phyloP scores from a whole-genome alignment of 1,140 invertebrate genomes.

The Aphelenchoides besseyi region DNA sequence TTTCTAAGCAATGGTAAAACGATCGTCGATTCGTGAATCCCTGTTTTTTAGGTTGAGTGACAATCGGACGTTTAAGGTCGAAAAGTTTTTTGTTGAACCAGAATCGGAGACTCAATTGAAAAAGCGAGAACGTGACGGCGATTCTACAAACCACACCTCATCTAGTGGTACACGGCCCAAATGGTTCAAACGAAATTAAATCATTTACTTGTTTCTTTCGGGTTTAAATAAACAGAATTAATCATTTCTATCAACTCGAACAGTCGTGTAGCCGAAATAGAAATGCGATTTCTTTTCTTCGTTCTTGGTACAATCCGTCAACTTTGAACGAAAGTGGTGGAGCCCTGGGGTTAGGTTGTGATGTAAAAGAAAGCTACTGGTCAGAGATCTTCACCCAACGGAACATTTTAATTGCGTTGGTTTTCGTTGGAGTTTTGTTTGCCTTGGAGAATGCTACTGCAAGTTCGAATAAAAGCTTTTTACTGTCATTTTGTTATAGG shows the following conservation, averaged over 20 bases:
- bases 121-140: not conserved
- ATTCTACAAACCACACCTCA: not conserved
- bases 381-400: too few relatives aligned
- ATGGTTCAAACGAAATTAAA: conserved; percentile 9
- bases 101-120: conserved; percentile 4
- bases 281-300: not conserved
- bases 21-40: not conserved
- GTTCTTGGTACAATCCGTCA: not conserved
- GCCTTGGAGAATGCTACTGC: too few relatives aligned
- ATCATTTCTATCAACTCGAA: not conserved
- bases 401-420: too few relatives aligned
- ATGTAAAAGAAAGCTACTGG: not conserved
- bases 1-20: not conserved
- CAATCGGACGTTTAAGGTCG: not conserved
- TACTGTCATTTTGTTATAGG: too few relatives aligned
- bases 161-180: not conserved
- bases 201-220: not conserved
- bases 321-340: not conserved
- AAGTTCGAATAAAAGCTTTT: too few relatives aligned
- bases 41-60: not conserved
- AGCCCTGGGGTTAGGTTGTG: not conserved
- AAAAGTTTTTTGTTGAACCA: not conserved
- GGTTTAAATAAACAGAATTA: not conserved
- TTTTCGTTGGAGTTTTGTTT: too few relatives aligned
- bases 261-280: not conserved